phyloP scores from a whole-genome alignment of 2,113 vertebrate species.

The Heliornis fulica region DNA sequence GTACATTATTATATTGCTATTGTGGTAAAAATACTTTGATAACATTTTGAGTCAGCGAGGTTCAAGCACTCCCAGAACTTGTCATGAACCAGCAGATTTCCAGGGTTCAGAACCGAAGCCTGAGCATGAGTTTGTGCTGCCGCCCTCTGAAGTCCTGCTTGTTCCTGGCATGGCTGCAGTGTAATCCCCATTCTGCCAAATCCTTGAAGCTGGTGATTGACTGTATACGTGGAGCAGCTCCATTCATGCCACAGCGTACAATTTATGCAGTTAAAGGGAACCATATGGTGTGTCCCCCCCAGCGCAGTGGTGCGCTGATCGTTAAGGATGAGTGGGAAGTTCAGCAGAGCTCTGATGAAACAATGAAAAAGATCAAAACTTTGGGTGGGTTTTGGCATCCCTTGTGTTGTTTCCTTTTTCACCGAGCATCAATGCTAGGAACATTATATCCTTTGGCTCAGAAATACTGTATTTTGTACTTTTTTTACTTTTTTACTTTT shows the following conservation, averaged over 20 bases:
- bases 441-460: neutral
- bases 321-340: neutral
- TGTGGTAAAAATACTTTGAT: neutral
- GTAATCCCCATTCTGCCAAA: fast-evolving
- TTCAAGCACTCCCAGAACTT: fast-evolving
- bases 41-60: neutral
- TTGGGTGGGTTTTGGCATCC: neutral
- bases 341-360: neutral
- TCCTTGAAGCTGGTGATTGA: neutral
- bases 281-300: neutral
- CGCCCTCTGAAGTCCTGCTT: neutral
- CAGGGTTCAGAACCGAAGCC: fast-evolving
- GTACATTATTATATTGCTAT: fast-evolving
- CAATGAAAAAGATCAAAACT: neutral
- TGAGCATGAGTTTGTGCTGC: neutral
- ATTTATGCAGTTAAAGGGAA: neutral
- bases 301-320: neutral
- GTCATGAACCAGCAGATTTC: neutral
- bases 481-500: too few relatives aligned
- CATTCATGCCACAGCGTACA: neutral
- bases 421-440: neutral
- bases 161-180: neutral
- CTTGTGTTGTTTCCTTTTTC: neutral
- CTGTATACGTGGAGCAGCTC: neutral
- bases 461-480: neutral